phyloP scores from a whole-genome alignment of 2,797 vertebrate species.

The Coilia nasus region DNA sequence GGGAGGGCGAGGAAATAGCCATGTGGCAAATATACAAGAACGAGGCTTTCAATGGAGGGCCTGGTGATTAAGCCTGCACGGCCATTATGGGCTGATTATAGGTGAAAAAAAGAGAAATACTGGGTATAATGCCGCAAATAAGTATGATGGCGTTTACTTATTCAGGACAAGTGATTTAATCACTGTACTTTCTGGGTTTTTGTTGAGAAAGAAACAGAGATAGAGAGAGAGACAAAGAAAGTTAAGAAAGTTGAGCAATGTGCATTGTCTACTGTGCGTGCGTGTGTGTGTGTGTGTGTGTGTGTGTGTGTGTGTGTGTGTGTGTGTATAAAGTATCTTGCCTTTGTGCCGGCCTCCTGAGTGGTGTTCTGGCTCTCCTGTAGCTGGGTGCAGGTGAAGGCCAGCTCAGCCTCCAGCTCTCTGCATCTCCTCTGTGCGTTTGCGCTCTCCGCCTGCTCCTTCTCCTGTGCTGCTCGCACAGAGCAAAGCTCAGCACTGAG shows the following conservation, averaged over 20 bases:
- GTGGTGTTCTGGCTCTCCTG: constrained; percentile 41
- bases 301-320: background rate
- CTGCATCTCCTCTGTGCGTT: constrained; percentile 36
- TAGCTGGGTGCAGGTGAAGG: constrained; percentile 42
- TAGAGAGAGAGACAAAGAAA: background rate
- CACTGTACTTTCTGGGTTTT: background rate
- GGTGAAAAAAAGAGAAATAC: background rate
- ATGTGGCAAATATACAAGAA: background rate
- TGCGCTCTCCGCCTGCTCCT: constrained; percentile 37
- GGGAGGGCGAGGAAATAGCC: background rate
- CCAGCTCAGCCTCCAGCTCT: constrained; percentile 50
- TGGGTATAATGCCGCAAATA: background rate
- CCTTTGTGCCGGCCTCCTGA: constrained; percentile 40
- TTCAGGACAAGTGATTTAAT: background rate
- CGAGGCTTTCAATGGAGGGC: background rate
- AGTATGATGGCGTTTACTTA: background rate
- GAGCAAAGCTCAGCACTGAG: constrained; percentile 45
- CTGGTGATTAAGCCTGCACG: background rate
- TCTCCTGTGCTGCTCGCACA: constrained; percentile 38
- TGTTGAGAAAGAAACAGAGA: background rate
- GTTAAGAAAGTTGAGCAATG: background rate
- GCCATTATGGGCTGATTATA: background rate
- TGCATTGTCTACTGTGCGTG: background rate
- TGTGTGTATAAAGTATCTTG: constrained; percentile 35
- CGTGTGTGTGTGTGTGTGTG: background rate